Percentiles rank a stretch among this genome's conserved stretches.
Evolutionary conservation across 2,113 vertebrate species (phyloP).

Genomic region (Hiodon alosoides): DNA sequence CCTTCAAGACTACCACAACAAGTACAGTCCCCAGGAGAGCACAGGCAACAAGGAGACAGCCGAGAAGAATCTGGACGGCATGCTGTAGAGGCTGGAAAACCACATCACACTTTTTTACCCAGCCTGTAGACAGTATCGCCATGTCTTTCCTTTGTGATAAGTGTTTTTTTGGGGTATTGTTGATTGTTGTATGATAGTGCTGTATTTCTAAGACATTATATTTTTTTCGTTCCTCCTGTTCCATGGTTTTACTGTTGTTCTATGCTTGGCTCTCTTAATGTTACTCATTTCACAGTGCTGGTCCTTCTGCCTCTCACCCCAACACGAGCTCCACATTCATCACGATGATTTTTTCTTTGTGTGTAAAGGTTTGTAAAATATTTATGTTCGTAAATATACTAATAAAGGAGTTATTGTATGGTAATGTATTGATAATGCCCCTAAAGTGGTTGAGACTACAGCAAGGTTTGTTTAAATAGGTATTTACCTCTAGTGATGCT

Average conservation of each 20-base stretch:
- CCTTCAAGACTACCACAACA: slow-evolving; percentile 86
- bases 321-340: not conserved
- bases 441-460: slow-evolving; percentile 32
- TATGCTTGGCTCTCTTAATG: not conserved
- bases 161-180: slow-evolving; percentile 1
- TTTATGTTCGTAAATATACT: slow-evolving; percentile 36
- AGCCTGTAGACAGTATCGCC: not conserved
- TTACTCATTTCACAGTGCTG: not conserved
- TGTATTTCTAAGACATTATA: not conserved
- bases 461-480: slow-evolving; percentile 66
- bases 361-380: slow-evolving; percentile 30
- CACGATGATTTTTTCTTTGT: slow-evolving; percentile 11
- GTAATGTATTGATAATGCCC: slow-evolving; percentile 26
- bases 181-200: slow-evolving; percentile 6
- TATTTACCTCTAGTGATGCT: slow-evolving; percentile 39
- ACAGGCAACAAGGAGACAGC: slow-evolving; percentile 71
- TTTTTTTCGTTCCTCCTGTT: slow-evolving; percentile 11
- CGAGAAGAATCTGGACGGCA: slow-evolving; percentile 88
- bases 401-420: slow-evolving; percentile 33
- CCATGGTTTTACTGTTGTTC: slow-evolving; percentile 6
- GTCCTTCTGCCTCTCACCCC: not conserved
- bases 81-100: slow-evolving; percentile 59
- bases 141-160: not conserved
- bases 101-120: not conserved
- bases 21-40: slow-evolving; percentile 79